Percentiles rank a stretch among this genome's conserved stretches.
Conservation (phyloP, 1,140 invertebrate species). For the Sitodiplosis mosellana region DNA sequence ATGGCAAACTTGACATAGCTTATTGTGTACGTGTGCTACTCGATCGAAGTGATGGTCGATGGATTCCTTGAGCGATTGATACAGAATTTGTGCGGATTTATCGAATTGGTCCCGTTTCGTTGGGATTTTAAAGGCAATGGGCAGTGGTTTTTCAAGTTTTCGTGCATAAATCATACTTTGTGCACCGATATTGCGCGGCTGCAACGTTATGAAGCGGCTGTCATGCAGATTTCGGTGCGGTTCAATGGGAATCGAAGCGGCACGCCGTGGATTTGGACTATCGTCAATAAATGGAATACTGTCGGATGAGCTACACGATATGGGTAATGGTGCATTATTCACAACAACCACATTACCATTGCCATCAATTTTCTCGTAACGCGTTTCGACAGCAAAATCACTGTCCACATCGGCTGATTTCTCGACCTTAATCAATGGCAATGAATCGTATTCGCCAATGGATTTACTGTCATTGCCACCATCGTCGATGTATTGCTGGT, state of each 20-base stretch:
- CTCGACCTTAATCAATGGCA: not conserved
- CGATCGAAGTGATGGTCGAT: conserved; percentile 1
- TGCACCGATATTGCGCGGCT: not conserved
- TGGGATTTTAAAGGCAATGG: no score
- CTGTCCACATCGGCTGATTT: not conserved
- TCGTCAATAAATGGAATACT: conserved; percentile 2
- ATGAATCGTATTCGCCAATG: not conserved
- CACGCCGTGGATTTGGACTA: not conserved
- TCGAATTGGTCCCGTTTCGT: conserved; percentile 1
- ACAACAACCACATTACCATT: not conserved
- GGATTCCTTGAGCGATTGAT: not conserved
- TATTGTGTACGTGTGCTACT: not conserved
- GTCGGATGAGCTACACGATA: not conserved
- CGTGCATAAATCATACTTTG: not conserved
- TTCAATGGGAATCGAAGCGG: not conserved
- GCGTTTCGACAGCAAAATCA: no score
- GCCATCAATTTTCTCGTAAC: not conserved
- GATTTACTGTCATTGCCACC: not conserved
- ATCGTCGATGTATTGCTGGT: not conserved
- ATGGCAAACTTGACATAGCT: conserved; percentile 1
- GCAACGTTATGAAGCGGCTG: not conserved
- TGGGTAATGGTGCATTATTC: not conserved
- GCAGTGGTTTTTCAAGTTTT: no score
- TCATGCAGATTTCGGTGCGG: not conserved
- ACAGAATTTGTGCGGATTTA: not conserved